Evolutionary conservation across 2,113 vertebrate genomes (phyloP).

Genomic region (Tenrec ecaudatus): DNA sequence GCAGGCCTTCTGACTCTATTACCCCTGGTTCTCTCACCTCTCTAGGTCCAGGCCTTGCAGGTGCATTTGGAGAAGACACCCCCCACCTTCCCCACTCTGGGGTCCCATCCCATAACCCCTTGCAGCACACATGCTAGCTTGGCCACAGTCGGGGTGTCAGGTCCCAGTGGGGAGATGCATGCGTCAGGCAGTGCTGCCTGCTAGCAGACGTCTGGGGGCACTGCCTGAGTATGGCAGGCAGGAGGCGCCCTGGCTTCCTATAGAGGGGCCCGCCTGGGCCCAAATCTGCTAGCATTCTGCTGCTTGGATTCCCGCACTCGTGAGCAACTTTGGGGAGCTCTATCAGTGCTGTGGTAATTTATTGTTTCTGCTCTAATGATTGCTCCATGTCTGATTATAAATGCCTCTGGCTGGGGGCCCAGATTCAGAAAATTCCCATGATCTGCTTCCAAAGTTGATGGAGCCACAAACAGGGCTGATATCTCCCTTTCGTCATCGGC

Average conservation of each 20-base stretch:
- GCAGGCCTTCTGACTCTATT: background rate
- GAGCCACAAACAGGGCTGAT: slow-evolving; percentile 69
- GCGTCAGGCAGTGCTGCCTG: background rate
- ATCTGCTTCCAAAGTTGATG: slow-evolving; percentile 80
- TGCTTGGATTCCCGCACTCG: slow-evolving; percentile 23
- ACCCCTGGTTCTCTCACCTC: background rate
- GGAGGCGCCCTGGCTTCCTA: background rate
- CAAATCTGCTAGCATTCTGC: background rate
- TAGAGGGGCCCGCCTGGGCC: background rate
- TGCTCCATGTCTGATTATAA: slow-evolving; percentile 82
- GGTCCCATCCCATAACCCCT: background rate
- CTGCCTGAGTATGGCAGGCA: background rate
- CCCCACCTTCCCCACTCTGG: background rate
- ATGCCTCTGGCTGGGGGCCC: slow-evolving; percentile 79
- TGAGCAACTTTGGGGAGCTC: slow-evolving; percentile 70
- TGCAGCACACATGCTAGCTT: background rate
- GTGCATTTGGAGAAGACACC: background rate
- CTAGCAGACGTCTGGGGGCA: background rate
- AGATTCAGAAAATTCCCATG: slow-evolving; percentile 80
- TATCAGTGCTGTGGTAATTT: slow-evolving; percentile 72
- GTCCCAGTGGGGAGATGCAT: background rate
- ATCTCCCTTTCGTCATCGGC: slow-evolving; percentile 66
- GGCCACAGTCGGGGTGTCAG: background rate
- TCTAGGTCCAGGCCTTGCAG: background rate
- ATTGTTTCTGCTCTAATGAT: slow-evolving; percentile 82